Conservation (phyloP, 2,888 invertebrate genomes). For the Nomada fucata region DNA sequence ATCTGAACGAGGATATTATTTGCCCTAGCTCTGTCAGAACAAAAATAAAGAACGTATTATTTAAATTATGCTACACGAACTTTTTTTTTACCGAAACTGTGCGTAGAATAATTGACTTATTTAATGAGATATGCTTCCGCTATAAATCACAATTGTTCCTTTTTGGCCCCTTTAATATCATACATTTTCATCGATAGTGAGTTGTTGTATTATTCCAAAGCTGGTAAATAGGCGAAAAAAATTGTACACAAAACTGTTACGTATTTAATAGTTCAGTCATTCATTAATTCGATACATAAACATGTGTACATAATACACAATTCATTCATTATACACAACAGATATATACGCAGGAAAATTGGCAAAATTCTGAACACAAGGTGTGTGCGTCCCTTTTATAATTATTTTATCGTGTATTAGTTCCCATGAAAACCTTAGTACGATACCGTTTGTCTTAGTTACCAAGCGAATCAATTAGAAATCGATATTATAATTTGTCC, state of each 20-base stretch:
- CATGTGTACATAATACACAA: not conserved
- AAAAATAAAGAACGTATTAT: slow-evolving; percentile 59
- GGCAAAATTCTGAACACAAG: not conserved
- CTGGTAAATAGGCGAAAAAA: not conserved
- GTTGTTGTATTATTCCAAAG: not conserved
- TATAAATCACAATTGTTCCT: slow-evolving; percentile 5
- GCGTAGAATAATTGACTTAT: slow-evolving; percentile 11
- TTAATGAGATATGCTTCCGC: slow-evolving; percentile 5
- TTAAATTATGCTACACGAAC: slow-evolving; percentile 45
- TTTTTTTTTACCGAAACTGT: slow-evolving; percentile 33
- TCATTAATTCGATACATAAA: slow-evolving; percentile 7
- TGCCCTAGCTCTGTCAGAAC: slow-evolving; percentile 52
- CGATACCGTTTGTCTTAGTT: slow-evolving; percentile 8
- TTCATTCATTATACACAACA: no score
- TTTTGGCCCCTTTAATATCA: not conserved
- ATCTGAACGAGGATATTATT: slow-evolving; percentile 44
- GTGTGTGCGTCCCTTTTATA: not conserved
- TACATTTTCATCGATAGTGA: not conserved
- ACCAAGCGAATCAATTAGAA: slow-evolving; percentile 27
- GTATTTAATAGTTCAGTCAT: slow-evolving; percentile 1
- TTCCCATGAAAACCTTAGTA: slow-evolving; percentile 2
- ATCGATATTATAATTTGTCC: slow-evolving; percentile 28
- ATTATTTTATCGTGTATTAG: slow-evolving; percentile 8
- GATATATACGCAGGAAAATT: not conserved
- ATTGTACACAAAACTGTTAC: slow-evolving; percentile 2